Conservation (phyloP, 1,140 invertebrate genomes). For the Mycetomoellerius zeteki region DNA sequence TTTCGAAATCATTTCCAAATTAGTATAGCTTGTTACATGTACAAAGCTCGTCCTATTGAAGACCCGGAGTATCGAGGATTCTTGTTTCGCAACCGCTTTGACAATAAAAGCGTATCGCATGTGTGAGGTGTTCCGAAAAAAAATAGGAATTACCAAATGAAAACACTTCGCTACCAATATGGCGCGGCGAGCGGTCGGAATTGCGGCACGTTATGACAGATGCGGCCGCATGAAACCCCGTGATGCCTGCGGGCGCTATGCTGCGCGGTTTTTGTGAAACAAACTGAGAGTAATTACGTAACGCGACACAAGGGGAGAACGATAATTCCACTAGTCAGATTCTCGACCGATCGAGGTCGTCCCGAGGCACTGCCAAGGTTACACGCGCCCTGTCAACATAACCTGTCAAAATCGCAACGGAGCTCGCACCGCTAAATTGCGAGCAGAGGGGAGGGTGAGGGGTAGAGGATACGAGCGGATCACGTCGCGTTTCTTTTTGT, state of each 20-base stretch:
- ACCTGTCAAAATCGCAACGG: constrained; percentile 61
- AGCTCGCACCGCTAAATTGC: constrained; percentile 2
- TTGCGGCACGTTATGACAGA: constrained; percentile 35
- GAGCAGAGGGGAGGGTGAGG: not conserved
- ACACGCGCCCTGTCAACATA: constrained; percentile 75
- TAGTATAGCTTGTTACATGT: not conserved
- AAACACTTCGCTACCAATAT: constrained; percentile 69
- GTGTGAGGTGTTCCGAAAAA: not conserved
- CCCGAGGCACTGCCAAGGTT: constrained; percentile 44
- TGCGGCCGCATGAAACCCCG: not conserved
- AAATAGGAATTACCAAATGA: constrained; percentile 16
- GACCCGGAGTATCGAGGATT: not conserved
- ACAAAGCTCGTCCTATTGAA: not conserved
- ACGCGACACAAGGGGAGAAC: constrained; percentile 8
- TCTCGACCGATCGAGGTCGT: constrained; percentile 52
- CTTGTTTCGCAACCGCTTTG: not conserved
- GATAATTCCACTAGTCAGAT: constrained; percentile 50
- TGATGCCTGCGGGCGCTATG: not conserved
- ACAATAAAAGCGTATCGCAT: not conserved
- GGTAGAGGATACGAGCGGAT: not conserved
- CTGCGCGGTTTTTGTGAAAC: not conserved
- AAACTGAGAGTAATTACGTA: constrained; percentile 28
- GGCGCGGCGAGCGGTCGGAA: constrained; percentile 53
- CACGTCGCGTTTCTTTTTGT: not conserved
- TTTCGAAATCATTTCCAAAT: not conserved